Percentiles rank a stretch among this genome's conserved stretches.
These are phyloP conservation scores for Andricus curvator DNA, from an alignment of 2,888 invertebrate species.

Conservation along the genomic window DNA sequence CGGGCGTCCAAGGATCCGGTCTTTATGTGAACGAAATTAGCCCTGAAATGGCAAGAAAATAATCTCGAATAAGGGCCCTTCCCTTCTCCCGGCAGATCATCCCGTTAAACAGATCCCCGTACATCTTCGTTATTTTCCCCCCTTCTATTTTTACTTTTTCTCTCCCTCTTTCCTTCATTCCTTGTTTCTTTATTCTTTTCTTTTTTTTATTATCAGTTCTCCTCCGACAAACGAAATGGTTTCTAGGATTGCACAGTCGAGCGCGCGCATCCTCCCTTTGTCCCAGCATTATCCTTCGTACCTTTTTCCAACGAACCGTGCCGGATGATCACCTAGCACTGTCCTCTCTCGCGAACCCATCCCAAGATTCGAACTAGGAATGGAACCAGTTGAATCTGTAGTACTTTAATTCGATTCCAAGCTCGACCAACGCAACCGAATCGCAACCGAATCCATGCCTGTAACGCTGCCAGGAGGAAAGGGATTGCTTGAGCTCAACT, in stretches of 20 bases:
- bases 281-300: conserved; percentile 62
- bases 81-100: conserved; percentile 66
- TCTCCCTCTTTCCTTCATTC: conserved; percentile 48
- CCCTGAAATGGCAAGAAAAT: conserved; percentile 75
- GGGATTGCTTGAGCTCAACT: conserved; percentile 1
- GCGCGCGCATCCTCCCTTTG: conserved; percentile 65
- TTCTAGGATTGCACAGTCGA: conserved; percentile 70
- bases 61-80: conserved; percentile 61
- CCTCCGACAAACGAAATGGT: conserved; percentile 67
- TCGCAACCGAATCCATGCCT: conserved; percentile 39
- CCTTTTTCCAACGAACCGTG: conserved; percentile 63
- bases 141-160: conserved; percentile 47
- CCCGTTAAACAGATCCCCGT: conserved; percentile 75
- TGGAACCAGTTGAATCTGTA: conserved; percentile 51
- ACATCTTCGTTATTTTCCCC: conserved; percentile 51
- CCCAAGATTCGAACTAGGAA: conserved; percentile 58
- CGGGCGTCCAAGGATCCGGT: conserved; percentile 39
- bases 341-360: conserved; percentile 43
- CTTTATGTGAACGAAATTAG: conserved; percentile 76
- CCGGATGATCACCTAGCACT: conserved; percentile 56
- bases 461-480: not conserved
- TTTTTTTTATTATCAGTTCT: conserved; percentile 57
- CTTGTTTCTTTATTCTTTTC: conserved; percentile 49
- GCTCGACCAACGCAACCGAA: conserved; percentile 34
- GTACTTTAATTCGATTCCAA: conserved; percentile 33